These are phyloP conservation scores for Speoplatyrhinus poulsoni DNA, from an alignment of 2,113 vertebrate genomes.

Conservation along the genomic window DNA sequence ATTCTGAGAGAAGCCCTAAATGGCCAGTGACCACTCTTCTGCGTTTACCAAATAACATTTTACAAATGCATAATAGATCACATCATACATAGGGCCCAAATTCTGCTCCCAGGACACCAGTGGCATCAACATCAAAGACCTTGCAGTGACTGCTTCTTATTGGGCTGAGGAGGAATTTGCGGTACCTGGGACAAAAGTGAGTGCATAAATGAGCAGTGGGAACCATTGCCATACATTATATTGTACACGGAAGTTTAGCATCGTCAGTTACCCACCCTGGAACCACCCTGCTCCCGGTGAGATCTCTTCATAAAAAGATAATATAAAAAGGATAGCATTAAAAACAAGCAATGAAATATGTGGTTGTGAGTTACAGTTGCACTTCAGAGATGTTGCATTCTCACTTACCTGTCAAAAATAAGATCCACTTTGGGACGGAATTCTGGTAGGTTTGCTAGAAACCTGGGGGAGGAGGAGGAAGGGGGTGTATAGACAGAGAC, in stretches of 20 bases:
- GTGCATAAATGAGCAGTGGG: background rate
- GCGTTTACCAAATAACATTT: no score
- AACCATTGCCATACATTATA: background rate
- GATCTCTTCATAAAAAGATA: conserved; percentile 72
- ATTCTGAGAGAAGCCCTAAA: no score
- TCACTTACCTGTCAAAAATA: conserved; percentile 90
- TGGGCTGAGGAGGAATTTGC: conserved; percentile 86
- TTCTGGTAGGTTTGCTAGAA: conserved; percentile 87
- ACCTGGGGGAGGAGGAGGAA: conserved; percentile 70
- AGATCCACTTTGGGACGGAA: conserved; percentile 90
- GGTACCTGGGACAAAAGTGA: conserved; percentile 69
- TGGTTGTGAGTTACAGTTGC: background rate
- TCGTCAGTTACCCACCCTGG: conserved; percentile 82
- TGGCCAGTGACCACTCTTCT: no score
- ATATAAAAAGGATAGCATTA: background rate
- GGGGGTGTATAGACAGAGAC: conserved; percentile 15
- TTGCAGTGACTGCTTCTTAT: conserved; percentile 73
- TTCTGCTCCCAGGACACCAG: conserved; percentile 85
- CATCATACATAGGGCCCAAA: conserved; percentile 87
- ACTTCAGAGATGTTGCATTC: background rate
- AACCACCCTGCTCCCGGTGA: conserved; percentile 78
- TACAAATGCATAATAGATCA: no score
- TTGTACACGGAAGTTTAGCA: background rate
- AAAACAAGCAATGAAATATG: background rate
- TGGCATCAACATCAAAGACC: conserved; percentile 88